Base-by-base conservation (phyloP, 2,113 vertebrate genomes). In the Drymodes brunneopygia region DNA sequence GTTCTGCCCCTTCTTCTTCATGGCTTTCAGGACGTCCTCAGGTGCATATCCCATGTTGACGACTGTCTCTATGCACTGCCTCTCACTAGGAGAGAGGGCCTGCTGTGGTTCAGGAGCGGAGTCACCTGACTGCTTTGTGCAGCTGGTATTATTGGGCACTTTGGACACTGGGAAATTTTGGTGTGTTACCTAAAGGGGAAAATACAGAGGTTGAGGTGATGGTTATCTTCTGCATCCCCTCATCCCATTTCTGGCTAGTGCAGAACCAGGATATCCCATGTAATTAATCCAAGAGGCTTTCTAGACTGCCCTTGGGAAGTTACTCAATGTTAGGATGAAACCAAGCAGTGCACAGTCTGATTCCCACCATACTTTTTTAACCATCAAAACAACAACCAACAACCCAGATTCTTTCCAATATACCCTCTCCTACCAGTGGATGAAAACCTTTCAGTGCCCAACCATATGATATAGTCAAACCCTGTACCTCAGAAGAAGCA, bases 1-100 rank as follows among this genome's bases (percentile, higher is more conserved):
- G 64, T 99, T 99, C 97, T 99, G 98, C 64, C 99, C 99, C 96
- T 98, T 99, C 97, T 98, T 99, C 98, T 99, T 99, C 99, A 99
- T 99, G 97, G 99, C 99, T 97, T 98, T 98, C 69, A 99, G 96
- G 79, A 99, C 98, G 1, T 98, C 98, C 71, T 99, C 98, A 14
- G 98, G 99, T 0, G 98, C 98, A 92, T 99, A 99, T 16, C 99
- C 99, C 99, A 99, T 99, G 95, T 98, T 98, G 94, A 99, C 97
- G 3, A 99, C 98, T 0, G 98, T 99, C 97, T 99, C 99, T 83
- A 99, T 91, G 64, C 99, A 99, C 91, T 99, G 98, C 20, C 98
- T 98, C 94, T 99, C 99, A 0, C 98, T 98, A 70, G 98, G 98
- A 1, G 99, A 99, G 88, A 99, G 98, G 42, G 86, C 97, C 89